A percentile compares a stretch with the other conserved stretches of the same genome.
phyloP scores from a whole-genome alignment of 2,113 vertebrate species.

The Pollachius pollachius region DNA sequence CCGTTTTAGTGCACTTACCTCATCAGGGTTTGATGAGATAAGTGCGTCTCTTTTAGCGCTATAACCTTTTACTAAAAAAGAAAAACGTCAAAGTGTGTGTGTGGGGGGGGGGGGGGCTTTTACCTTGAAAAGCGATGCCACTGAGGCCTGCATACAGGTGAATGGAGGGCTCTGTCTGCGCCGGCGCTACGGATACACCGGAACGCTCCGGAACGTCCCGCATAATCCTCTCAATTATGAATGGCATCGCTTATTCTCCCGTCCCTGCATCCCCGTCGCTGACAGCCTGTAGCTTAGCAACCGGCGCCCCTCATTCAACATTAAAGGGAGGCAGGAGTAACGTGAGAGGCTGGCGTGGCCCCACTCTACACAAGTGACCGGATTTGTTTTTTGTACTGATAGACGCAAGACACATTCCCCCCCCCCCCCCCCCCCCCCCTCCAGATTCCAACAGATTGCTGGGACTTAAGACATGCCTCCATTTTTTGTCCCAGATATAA shows the following conservation, averaged over 20 bases:
- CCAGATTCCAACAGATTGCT: constrained; percentile 7
- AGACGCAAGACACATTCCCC: constrained; percentile 30
- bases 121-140: constrained; percentile 8
- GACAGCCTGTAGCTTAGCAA: constrained; percentile 62
- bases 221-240: constrained; percentile 58
- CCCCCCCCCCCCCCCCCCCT: too few relatives aligned
- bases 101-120: background rate
- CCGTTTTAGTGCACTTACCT: background rate
- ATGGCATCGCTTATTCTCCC: constrained; percentile 55
- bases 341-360: constrained; percentile 47
- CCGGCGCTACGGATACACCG: constrained; percentile 1
- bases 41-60: background rate
- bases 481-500: background rate
- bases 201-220: constrained; percentile 47
- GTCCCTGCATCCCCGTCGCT: constrained; percentile 39
- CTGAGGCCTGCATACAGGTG: background rate
- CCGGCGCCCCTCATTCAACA: constrained; percentile 63
- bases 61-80: background rate
- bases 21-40: background rate
- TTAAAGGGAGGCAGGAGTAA: constrained; percentile 62
- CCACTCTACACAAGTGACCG: constrained; percentile 37
- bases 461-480: background rate
- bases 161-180: constrained; percentile 32
- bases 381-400: constrained; percentile 52
- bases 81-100: constrained; percentile 20